Evolutionary conservation across 2,113 vertebrate species (phyloP).

Genomic region (Colistium nudipinnis): DNA sequence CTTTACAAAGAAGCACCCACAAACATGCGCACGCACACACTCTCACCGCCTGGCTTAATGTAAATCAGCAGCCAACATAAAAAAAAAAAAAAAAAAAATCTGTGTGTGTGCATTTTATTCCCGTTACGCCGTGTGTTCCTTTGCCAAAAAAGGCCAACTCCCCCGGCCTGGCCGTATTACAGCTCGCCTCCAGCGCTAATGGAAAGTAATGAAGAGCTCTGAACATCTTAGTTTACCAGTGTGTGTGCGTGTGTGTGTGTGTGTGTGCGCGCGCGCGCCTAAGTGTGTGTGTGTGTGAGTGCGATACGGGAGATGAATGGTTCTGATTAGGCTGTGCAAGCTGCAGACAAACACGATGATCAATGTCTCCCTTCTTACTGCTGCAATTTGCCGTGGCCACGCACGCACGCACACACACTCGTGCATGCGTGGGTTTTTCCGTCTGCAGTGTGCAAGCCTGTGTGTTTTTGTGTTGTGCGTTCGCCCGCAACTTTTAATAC

Average conservation of each 20-base stretch:
- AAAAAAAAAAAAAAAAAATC: conserved; percentile 8
- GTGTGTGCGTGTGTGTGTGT: conserved; percentile 14
- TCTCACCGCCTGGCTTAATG: conserved; percentile 40
- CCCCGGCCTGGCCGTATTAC: conserved; percentile 45
- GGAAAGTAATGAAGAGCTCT: conserved; percentile 60
- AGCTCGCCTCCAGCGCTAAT: conserved; percentile 52
- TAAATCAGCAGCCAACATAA: conserved; percentile 56
- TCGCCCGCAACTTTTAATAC: conserved; percentile 14
- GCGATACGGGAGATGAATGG: conserved; percentile 61
- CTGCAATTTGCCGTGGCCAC: conserved; percentile 27
- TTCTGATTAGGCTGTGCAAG: conserved; percentile 68
- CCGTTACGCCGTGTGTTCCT: conserved; percentile 22
- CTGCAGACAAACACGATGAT: conserved; percentile 63
- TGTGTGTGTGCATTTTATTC: conserved; percentile 26
- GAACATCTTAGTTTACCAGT: conserved; percentile 42
- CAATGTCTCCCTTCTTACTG: conserved; percentile 51
- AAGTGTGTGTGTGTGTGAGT: conserved; percentile 27
- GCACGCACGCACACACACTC: conserved; percentile 3
- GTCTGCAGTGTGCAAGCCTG: background rate
- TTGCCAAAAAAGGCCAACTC: conserved; percentile 49
- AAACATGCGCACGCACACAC: conserved; percentile 1
- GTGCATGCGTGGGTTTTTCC: background rate
- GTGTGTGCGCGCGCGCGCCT: conserved; percentile 17
- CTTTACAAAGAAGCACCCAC: background rate
- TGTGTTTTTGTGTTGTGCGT: conserved; percentile 11